phyloP scores from a whole-genome alignment of 1,140 invertebrate species.

The Archegozetes longisetosus region DNA sequence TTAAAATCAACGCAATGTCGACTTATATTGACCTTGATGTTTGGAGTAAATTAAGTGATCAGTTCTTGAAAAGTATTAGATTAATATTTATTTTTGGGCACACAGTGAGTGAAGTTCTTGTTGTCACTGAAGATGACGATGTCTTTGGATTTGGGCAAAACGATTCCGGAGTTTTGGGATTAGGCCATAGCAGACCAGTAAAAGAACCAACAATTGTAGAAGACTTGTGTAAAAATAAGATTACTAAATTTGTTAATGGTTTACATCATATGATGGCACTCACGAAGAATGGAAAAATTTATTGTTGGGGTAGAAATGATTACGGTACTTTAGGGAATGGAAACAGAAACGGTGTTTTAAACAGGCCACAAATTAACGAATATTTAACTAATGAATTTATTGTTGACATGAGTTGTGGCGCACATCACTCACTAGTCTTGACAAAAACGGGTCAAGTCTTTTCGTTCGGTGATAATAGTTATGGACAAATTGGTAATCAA shows the following conservation, averaged over 20 bases:
- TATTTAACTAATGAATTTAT: neutral
- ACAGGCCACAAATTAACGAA: too few species aligned
- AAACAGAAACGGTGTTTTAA: constrained; percentile 1
- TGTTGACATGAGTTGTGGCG: neutral
- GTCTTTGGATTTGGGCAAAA: constrained; percentile 15
- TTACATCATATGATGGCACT: constrained; percentile 46
- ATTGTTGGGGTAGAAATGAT: constrained; percentile 47
- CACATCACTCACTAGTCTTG: constrained; percentile 3
- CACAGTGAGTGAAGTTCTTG: constrained; percentile 44
- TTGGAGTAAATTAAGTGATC: too few species aligned
- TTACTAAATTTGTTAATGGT: constrained; percentile 41
- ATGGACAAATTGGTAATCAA: constrained; percentile 43
- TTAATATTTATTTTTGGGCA: constrained; percentile 49
- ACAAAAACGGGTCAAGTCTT: constrained; percentile 29
- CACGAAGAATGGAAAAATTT: constrained; percentile 40
- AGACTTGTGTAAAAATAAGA: constrained; percentile 38
- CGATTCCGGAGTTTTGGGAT: constrained; percentile 11
- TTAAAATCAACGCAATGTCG: too few species aligned
- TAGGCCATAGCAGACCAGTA: constrained; percentile 11
- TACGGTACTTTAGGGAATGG: constrained; percentile 32
- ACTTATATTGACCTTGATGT: too few species aligned
- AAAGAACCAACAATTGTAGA: constrained; percentile 28
- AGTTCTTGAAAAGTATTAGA: too few species aligned
- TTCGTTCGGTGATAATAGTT: constrained; percentile 51
- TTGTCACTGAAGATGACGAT: constrained; percentile 40